Percentiles rank a stretch among this genome's conserved stretches.
These are phyloP conservation scores for Pipra filicauda DNA, from an alignment of 2,113 vertebrate species.

Conservation along the genomic window DNA sequence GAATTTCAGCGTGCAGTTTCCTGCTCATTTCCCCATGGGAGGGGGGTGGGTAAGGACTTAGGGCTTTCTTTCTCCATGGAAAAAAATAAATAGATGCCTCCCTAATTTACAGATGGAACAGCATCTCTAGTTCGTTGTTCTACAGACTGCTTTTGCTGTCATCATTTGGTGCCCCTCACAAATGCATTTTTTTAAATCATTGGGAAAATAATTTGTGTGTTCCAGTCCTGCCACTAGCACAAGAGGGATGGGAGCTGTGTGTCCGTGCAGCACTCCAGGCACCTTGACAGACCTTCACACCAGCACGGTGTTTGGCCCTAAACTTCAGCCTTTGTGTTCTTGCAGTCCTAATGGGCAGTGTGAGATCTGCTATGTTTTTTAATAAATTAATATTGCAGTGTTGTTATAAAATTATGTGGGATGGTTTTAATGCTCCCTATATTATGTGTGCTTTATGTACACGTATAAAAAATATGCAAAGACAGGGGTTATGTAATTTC, in stretches of 20 bases:
- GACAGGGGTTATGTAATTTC: neutral
- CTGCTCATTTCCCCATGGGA: neutral
- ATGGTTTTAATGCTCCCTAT: neutral
- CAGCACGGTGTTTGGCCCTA: neutral
- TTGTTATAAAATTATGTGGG: neutral
- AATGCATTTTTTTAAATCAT: neutral
- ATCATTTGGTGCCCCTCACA: neutral
- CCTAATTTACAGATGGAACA: neutral
- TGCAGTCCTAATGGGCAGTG: neutral
- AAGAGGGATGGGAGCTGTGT: neutral
- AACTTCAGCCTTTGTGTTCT: neutral
- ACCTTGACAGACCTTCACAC: neutral
- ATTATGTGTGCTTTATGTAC: neutral
- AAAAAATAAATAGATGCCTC: neutral
- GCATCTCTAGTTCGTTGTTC: neutral
- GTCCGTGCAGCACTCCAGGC: neutral
- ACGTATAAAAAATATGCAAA: neutral
- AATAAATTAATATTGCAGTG: neutral
- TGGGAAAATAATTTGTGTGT: neutral
- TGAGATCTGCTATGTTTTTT: neutral
- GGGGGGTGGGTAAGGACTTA: neutral
- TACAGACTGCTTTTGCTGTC: neutral
- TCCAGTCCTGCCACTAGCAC: neutral
- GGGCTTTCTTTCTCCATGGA: neutral
- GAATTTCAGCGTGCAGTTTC: slow-evolving; percentile 29